Percentiles rank a stretch among this genome's conserved stretches.
phyloP scores from a whole-genome alignment of 2,797 vertebrate species.

The Anabacerthia variegaticeps region DNA sequence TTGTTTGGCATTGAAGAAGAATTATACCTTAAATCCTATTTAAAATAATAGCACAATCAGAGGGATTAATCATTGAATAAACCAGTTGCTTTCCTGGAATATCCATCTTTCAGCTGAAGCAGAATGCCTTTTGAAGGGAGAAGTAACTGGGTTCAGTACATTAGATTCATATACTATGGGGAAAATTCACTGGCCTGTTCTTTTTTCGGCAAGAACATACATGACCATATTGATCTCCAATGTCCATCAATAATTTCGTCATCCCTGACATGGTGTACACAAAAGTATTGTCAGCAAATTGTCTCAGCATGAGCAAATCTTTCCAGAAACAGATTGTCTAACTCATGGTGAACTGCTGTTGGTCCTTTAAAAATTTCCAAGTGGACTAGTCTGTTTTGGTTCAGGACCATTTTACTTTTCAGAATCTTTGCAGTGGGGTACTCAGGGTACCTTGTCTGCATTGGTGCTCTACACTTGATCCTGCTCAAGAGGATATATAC shows the following conservation, averaged over 20 bases:
- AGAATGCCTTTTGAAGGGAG: background rate
- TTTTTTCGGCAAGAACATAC: background rate
- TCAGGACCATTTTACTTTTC: background rate
- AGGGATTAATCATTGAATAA: background rate
- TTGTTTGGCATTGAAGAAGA: background rate
- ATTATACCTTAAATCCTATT: background rate
- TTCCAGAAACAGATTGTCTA: background rate
- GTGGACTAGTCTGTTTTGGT: background rate
- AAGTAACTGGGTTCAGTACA: background rate
- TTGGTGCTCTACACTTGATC: background rate
- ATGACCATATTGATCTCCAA: accelerated
- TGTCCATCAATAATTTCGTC: background rate
- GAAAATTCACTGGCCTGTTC: background rate
- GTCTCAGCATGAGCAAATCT: background rate
- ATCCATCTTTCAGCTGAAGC: background rate
- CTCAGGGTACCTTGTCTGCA: background rate
- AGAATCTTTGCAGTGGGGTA: background rate
- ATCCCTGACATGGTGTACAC: accelerated
- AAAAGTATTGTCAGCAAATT: background rate
- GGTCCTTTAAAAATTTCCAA: background rate
- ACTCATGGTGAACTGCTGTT: background rate
- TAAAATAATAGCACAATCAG: background rate
- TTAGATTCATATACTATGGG: background rate
- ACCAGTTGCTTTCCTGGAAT: background rate
- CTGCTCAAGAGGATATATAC: background rate